phyloP scores from a whole-genome alignment of 2,888 invertebrate genomes.

The Drosophila ustulata region DNA sequence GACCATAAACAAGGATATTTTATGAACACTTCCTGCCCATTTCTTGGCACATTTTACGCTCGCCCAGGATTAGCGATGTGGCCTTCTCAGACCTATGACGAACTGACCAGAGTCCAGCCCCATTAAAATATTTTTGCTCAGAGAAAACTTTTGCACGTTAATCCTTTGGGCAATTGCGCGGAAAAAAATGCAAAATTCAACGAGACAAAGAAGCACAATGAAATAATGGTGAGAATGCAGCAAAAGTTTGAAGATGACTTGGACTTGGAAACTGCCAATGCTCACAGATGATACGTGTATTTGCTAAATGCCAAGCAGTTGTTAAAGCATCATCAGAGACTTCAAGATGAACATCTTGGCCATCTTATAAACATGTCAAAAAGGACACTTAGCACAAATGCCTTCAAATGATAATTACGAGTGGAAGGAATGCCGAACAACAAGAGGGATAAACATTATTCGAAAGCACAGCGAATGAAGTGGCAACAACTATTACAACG shows the following conservation, averaged over 20 bases:
- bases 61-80: conserved; percentile 62
- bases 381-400: conserved; percentile 79
- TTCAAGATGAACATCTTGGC: conserved; percentile 38
- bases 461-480: conserved; percentile 63
- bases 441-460: conserved; percentile 52
- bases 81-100: conserved; percentile 39
- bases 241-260: background rate
- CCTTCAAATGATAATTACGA: conserved; percentile 79
- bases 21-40: conserved; percentile 68
- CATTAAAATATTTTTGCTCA: conserved; percentile 38
- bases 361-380: conserved; percentile 81
- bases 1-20: conserved; percentile 80
- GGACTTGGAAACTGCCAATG: background rate
- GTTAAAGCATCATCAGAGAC: conserved; percentile 33
- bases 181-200: conserved; percentile 44
- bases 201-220: background rate
- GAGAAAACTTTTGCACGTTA: conserved; percentile 61
- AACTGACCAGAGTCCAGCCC: conserved; percentile 50
- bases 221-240: conserved; percentile 28
- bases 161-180: conserved; percentile 62
- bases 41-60: conserved; percentile 53
- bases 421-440: conserved; percentile 32
- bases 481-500: conserved; percentile 80
- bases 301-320: conserved; percentile 10
- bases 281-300: conserved; percentile 2